Conservation (phyloP, 2,888 invertebrate genomes). For the Poecilobothrus nobilitatus region DNA sequence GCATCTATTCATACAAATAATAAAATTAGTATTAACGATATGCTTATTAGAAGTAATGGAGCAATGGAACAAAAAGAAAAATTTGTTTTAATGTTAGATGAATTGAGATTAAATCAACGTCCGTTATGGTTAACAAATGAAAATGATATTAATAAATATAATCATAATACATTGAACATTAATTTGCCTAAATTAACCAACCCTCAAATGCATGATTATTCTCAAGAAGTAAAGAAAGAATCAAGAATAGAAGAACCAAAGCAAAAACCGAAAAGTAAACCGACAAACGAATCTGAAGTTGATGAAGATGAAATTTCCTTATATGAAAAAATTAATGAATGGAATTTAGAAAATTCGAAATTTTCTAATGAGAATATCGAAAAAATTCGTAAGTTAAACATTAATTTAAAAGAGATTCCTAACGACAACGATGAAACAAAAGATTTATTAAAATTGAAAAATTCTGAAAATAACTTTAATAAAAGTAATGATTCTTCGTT, state of each 20-base stretch:
- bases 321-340: background rate
- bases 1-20: slow-evolving; percentile 18
- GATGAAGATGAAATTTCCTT: background rate
- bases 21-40: slow-evolving; percentile 15
- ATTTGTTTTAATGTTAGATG: background rate
- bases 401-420: too few species aligned
- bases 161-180: background rate
- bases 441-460: background rate
- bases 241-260: background rate
- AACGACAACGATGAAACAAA: background rate
- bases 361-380: background rate
- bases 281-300: background rate
- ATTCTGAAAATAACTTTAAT: background rate
- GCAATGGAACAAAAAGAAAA: background rate
- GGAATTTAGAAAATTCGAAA: background rate
- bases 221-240: background rate
- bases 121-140: background rate
- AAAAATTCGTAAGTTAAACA: background rate
- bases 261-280: background rate
- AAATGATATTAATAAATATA: background rate
- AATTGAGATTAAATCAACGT: background rate
- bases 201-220: background rate
- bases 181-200: too few species aligned
- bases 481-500: too few species aligned
- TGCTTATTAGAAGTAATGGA: slow-evolving; percentile 16